These are phyloP conservation scores for Pelagia noctiluca DNA, from an alignment of 30 jellyfish, hydroid and myxozoan genomes.

Conservation along the genomic window DNA sequence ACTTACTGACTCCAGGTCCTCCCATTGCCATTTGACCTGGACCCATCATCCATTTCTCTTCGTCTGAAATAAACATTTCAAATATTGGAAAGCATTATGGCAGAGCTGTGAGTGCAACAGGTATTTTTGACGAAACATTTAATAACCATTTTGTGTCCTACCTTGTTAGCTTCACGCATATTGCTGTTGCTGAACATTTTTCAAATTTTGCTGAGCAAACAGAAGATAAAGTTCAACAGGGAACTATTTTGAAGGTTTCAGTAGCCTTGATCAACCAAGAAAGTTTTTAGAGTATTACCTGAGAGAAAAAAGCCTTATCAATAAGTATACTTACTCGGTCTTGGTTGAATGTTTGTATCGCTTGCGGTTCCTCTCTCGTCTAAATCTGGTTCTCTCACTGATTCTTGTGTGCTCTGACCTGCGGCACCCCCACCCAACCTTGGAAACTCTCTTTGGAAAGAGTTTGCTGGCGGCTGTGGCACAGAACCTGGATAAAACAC, in stretches of 20 bases:
- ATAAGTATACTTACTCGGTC: constrained; percentile 13
- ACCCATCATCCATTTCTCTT: constrained; percentile 45
- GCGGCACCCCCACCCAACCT: constrained; percentile 94
- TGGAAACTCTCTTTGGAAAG: constrained; percentile 98
- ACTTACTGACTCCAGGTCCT: constrained; percentile 71
- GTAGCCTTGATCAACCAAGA: too few species aligned
- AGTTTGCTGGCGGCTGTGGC: constrained; percentile 72
- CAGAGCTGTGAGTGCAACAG: too few species aligned
- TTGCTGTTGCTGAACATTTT: too few species aligned
- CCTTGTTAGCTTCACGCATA: too few species aligned
- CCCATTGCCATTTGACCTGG: constrained; percentile 54
- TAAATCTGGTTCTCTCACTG: constrained; percentile 70
- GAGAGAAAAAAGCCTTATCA: too few species aligned
- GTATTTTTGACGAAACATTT: too few species aligned
- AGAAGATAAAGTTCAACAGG: too few species aligned
- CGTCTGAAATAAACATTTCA: background rate
- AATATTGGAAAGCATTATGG: too few species aligned
- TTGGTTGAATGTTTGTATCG: constrained; percentile 86
- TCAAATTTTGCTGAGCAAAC: too few species aligned
- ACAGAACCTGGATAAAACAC: constrained; percentile 40
- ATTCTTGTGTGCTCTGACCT: constrained; percentile 78
- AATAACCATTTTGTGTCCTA: too few species aligned
- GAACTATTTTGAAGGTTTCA: too few species aligned
- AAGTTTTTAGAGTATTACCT: too few species aligned
- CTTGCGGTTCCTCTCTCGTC: constrained; percentile 80